A percentile compares a stretch with the other conserved stretches of the same genome.
These are phyloP conservation scores for Cepaea nemoralis DNA, from an alignment of 1,140 invertebrate species.

Conservation along the genomic window DNA sequence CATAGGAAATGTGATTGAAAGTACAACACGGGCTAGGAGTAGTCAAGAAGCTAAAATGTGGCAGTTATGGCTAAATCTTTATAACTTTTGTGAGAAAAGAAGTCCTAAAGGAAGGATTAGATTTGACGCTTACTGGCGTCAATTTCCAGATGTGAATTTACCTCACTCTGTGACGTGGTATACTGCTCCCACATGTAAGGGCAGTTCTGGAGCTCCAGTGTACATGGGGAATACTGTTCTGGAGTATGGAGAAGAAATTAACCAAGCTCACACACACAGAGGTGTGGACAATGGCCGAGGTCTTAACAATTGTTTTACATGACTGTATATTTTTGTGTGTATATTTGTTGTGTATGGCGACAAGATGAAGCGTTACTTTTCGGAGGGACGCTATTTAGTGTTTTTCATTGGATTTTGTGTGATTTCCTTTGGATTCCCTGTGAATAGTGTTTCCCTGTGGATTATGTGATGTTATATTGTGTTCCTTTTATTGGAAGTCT, in stretches of 20 bases:
- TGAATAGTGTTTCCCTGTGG: too few relatives aligned
- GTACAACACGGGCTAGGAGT: not conserved
- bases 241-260: conserved; percentile 28
- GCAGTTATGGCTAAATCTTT: not conserved
- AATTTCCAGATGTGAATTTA: not conserved
- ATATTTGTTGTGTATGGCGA: too few relatives aligned
- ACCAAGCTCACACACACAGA: conserved; percentile 28
- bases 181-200: conserved; percentile 23
- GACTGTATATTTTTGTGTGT: not conserved
- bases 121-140: not conserved
- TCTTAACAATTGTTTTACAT: conserved; percentile 32
- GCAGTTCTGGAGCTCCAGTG: conserved; percentile 34
- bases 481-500: too few relatives aligned
- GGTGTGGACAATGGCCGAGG: not conserved
- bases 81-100: not conserved
- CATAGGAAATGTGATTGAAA: conserved; percentile 30
- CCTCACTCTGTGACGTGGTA: conserved; percentile 7
- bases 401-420: too few relatives aligned
- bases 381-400: too few relatives aligned
- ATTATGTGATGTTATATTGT: too few relatives aligned
- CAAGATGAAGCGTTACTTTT: too few relatives aligned
- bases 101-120: not conserved
- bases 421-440: too few relatives aligned
- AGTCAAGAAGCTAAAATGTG: not conserved
- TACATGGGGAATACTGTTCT: conserved; percentile 28